Conservation (phyloP, 2,113 vertebrate genomes). For the Semicossyphus pulcher region DNA sequence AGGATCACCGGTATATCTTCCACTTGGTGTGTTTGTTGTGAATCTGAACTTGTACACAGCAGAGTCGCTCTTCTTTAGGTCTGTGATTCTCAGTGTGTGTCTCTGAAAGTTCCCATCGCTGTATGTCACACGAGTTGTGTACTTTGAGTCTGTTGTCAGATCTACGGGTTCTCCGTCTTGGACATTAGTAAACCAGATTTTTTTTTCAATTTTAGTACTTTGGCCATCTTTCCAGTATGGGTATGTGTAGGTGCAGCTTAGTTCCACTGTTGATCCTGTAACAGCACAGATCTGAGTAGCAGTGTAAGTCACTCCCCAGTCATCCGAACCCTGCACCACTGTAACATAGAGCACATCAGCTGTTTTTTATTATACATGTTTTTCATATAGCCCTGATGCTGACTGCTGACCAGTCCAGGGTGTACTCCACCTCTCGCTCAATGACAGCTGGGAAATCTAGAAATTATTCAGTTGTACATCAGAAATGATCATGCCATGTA, state of each 20-base stretch:
- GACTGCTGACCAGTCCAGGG: too few species aligned
- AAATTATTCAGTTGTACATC: too few species aligned
- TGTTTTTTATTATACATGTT: too few species aligned
- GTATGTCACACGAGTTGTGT: background rate
- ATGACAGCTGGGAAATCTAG: too few species aligned
- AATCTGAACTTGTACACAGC: conserved; percentile 2
- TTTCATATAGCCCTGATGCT: too few species aligned
- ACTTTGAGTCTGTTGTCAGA: background rate
- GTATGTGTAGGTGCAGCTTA: background rate
- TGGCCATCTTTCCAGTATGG: background rate
- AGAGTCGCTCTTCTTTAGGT: conserved; percentile 19
- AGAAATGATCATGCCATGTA: too few species aligned
- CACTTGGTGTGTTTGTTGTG: background rate
- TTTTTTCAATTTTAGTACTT: background rate
- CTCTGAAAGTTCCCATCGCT: fast-evolving
- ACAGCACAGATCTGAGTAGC: background rate
- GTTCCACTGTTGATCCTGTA: conserved; percentile 18
- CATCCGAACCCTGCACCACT: conserved; percentile 1
- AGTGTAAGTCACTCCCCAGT: background rate
- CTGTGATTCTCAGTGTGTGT: background rate
- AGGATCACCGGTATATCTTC: background rate
- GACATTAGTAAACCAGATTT: background rate
- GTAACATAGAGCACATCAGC: background rate
- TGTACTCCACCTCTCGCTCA: too few species aligned
- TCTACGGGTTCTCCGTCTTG: background rate